These are phyloP conservation scores for Philopotamus ludificatus DNA, from an alignment of 1,140 invertebrate species.

Conservation along the genomic window DNA sequence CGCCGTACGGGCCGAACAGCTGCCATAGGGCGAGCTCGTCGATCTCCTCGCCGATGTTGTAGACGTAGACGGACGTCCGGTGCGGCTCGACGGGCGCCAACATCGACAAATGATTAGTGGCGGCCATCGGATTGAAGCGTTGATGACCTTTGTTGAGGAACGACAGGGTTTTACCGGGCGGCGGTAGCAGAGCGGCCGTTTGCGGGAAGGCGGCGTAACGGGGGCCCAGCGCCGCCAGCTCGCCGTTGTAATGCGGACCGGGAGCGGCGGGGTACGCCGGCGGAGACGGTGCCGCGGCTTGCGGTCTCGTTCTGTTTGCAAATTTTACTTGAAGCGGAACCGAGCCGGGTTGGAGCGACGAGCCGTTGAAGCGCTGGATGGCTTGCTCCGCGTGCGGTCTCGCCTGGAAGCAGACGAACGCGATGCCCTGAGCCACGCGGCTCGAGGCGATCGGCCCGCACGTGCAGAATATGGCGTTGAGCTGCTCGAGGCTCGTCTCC, in stretches of 20 bases:
- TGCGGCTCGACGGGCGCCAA: constrained; percentile 50
- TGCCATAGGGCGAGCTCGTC: constrained; percentile 99
- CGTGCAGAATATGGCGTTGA: constrained; percentile 50
- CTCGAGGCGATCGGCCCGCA: constrained; percentile 54
- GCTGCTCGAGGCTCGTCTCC: constrained; percentile 53
- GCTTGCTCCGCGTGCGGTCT: constrained; percentile 53
- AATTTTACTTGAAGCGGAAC: constrained; percentile 54
- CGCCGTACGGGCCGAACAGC: constrained; percentile 98
- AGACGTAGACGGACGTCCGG: constrained; percentile 68
- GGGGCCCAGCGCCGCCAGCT: constrained; percentile 44
- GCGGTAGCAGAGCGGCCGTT: constrained; percentile 51
- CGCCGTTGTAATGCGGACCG: constrained; percentile 40
- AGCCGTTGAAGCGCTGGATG: constrained; percentile 53
- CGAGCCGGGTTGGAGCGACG: constrained; percentile 48
- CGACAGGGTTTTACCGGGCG: constrained; percentile 53
- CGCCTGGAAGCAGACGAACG: constrained; percentile 54
- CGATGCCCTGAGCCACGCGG: constrained; percentile 54
- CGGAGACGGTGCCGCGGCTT: constrained; percentile 45
- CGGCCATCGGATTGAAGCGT: constrained; percentile 55
- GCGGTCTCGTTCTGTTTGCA: constrained; percentile 51
- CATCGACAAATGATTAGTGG: constrained; percentile 49
- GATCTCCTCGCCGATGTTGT: constrained; percentile 97
- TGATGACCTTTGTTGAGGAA: constrained; percentile 56
- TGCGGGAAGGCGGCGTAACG: constrained; percentile 51
- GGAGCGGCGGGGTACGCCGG: constrained; percentile 45